phyloP scores from a whole-genome alignment of 1,140 invertebrate species.

The Drosophila novamexicana region DNA sequence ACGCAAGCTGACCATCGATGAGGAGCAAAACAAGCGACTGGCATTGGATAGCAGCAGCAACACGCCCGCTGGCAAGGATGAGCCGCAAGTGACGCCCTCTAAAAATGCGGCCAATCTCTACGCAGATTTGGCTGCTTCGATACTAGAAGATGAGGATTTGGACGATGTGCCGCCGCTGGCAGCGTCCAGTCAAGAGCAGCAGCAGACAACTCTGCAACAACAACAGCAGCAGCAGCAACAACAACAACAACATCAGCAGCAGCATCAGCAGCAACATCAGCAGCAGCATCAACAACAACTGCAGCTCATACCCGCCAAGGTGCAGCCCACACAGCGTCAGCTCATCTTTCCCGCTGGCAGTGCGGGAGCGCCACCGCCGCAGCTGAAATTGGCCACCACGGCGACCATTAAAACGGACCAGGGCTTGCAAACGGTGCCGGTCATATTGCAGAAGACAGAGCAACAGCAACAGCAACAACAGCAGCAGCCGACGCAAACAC shows the following conservation, averaged over 20 bases:
- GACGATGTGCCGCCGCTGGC: conserved; percentile 85
- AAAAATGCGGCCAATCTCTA: conserved; percentile 90
- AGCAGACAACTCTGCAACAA: conserved; percentile 35
- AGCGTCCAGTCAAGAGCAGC: conserved; percentile 57
- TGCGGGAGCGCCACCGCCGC: conserved; percentile 46
- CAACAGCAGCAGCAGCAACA: conserved; percentile 23
- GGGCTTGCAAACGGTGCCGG: conserved; percentile 84
- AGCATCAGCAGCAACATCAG: conserved; percentile 29
- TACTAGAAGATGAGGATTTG: conserved; percentile 89
- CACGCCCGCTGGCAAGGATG: conserved; percentile 74
- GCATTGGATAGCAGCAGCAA: conserved; percentile 59
- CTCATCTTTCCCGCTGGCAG: conserved; percentile 55
- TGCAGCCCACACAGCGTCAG: conserved; percentile 61
- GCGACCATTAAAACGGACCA: conserved; percentile 84
- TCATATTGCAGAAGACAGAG: conserved; percentile 85
- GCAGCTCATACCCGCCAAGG: conserved; percentile 65
- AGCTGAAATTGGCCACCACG: conserved; percentile 74
- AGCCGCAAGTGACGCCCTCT: conserved; percentile 86
- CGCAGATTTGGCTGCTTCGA: conserved; percentile 89
- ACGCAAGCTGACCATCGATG: conserved; percentile 85
- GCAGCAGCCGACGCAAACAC: conserved; percentile 64
- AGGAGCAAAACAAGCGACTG: conserved; percentile 84
- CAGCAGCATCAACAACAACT: conserved; percentile 50
- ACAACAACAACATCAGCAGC: conserved; percentile 46
- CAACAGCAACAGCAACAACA: conserved; percentile 50